Percentiles rank a stretch among this genome's conserved stretches.
phyloP scores from a whole-genome alignment of 2,888 invertebrate genomes.

The Cosmorhoe ocellata region DNA sequence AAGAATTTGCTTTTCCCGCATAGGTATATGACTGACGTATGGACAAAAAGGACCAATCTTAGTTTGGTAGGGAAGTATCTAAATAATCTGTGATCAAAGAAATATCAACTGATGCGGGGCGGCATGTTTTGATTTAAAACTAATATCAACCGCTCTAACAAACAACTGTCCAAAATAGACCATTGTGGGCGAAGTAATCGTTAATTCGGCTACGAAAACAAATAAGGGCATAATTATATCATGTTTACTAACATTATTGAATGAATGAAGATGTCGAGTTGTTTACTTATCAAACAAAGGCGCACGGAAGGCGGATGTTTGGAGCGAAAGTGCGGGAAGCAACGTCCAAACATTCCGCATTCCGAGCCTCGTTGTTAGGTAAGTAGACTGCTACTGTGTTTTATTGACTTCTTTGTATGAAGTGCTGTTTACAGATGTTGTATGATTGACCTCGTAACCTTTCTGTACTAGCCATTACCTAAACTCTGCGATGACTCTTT shows the following conservation, averaged over 20 bases:
- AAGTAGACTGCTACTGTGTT: slow-evolving; percentile 30
- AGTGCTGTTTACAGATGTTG: slow-evolving; percentile 14
- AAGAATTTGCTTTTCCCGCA: no score
- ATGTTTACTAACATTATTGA: slow-evolving; percentile 48
- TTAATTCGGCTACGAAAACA: slow-evolving; percentile 43
- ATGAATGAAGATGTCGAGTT: slow-evolving; percentile 49
- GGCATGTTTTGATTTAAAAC: slow-evolving; percentile 4
- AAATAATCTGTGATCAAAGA: no score
- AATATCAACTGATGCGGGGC: not conserved
- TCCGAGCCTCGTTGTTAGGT: slow-evolving; percentile 43
- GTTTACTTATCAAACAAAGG: slow-evolving; percentile 61
- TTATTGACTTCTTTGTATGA: slow-evolving; percentile 26
- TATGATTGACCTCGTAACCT: slow-evolving; percentile 16
- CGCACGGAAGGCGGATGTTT: slow-evolving; percentile 70
- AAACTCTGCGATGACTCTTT: no score
- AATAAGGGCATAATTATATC: slow-evolving; percentile 36
- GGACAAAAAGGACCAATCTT: no score
- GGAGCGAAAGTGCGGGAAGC: slow-evolving; percentile 76
- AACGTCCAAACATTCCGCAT: slow-evolving; percentile 71
- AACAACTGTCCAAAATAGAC: slow-evolving; percentile 14
- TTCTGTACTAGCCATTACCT: not conserved
- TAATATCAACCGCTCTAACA: not conserved
- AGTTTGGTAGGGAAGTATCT: no score
- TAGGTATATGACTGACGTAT: no score
- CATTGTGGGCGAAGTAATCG: slow-evolving; percentile 12